A percentile compares a stretch with the other conserved stretches of the same genome.
Conservation (phyloP, 2,888 invertebrate species). For the Arenicola marina region DNA sequence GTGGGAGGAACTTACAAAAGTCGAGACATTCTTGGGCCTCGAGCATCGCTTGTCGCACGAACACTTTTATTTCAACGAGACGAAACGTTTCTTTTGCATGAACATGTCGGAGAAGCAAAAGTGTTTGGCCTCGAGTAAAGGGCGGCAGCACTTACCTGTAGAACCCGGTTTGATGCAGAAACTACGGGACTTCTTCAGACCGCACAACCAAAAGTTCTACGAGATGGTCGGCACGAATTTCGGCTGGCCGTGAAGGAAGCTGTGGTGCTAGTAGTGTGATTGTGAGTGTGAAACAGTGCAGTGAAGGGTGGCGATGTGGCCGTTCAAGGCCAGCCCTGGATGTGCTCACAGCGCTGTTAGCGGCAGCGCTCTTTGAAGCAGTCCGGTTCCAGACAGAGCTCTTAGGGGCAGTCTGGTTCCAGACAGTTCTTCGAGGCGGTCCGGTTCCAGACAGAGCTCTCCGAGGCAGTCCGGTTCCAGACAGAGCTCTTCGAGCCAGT, state of each 20-base stretch:
- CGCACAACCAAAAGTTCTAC: slow-evolving; percentile 62
- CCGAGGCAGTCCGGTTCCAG: too few relatives aligned
- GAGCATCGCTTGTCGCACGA: slow-evolving; percentile 63
- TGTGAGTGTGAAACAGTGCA: too few relatives aligned
- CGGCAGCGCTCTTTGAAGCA: too few relatives aligned
- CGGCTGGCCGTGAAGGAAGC: slow-evolving; percentile 70
- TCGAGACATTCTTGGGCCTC: slow-evolving; percentile 56
- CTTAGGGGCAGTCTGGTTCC: too few relatives aligned
- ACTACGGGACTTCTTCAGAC: slow-evolving; percentile 48
- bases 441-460: too few relatives aligned
- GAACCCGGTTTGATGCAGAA: slow-evolving; percentile 68
- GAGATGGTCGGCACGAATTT: slow-evolving; percentile 90
- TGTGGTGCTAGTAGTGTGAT: too few relatives aligned
- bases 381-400: too few relatives aligned
- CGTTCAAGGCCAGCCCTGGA: too few relatives aligned
- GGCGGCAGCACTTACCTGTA: slow-evolving; percentile 82
- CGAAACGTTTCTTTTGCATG: slow-evolving; percentile 91
- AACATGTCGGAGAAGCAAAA: slow-evolving; percentile 70
- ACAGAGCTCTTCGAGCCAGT: too few relatives aligned
- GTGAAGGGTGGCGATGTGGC: too few relatives aligned
- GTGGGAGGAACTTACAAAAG: slow-evolving; percentile 47
- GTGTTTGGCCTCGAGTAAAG: slow-evolving; percentile 88
- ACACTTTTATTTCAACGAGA: slow-evolving; percentile 95
- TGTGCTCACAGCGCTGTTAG: too few relatives aligned
- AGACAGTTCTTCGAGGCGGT: too few relatives aligned